Evolutionary conservation across 1,140 invertebrate genomes (phyloP).

Genomic region (Heliconius eleuchia): DNA sequence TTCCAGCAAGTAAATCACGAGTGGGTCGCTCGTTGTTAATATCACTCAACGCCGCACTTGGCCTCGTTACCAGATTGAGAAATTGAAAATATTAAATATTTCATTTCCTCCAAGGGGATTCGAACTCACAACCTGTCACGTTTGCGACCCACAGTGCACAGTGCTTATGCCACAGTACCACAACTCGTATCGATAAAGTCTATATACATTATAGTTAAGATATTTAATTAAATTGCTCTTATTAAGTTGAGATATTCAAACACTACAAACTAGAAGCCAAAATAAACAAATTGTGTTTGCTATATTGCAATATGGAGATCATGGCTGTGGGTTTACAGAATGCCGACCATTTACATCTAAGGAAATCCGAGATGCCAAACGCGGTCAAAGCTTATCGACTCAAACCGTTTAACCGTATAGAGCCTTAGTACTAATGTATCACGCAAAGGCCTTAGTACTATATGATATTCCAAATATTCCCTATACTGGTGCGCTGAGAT

Average conservation of each 20-base stretch:
- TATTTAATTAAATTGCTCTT: too few species aligned
- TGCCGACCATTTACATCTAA: constrained; percentile 10
- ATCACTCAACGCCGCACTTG: too few species aligned
- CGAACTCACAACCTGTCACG: too few species aligned
- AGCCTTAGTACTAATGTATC: constrained; percentile 3
- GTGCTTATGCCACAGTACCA: too few species aligned
- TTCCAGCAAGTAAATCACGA: too few species aligned
- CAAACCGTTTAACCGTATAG: not conserved
- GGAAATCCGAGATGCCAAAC: constrained; percentile 1
- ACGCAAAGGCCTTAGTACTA: not conserved
- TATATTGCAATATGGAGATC: constrained; percentile 5
- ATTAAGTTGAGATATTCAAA: not conserved
- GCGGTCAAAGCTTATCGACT: constrained; percentile 13
- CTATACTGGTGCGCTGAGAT: not conserved
- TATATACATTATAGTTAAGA: too few species aligned
- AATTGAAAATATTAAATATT: too few species aligned
- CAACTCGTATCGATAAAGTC: too few species aligned
- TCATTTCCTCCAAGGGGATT: too few species aligned
- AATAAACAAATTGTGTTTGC: constrained; percentile 1
- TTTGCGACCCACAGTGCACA: too few species aligned
- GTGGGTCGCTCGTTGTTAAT: too few species aligned
- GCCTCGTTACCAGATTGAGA: too few species aligned
- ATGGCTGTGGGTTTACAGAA: constrained; percentile 4
- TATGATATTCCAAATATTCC: not conserved
- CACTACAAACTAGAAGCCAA: not conserved